Evolutionary conservation across 2,888 invertebrate species (phyloP).

Genomic region (Drosophila meridiana): DNA sequence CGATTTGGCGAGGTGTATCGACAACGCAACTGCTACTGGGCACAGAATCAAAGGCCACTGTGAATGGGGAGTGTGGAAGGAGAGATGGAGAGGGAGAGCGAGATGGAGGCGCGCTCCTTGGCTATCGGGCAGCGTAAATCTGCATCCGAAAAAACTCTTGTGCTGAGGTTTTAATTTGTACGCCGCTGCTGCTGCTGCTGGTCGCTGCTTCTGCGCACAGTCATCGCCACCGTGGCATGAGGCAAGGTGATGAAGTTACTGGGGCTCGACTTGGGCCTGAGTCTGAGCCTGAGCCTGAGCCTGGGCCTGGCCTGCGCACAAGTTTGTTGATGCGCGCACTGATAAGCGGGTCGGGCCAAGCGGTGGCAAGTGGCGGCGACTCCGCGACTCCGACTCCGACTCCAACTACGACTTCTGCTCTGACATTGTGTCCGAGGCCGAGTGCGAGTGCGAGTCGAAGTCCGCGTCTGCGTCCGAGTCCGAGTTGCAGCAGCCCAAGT

Average conservation of each 20-base stretch:
- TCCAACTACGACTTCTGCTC: conserved; percentile 36
- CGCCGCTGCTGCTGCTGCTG: conserved; percentile 43
- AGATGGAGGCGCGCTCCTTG: conserved; percentile 32
- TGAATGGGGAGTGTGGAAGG: neutral
- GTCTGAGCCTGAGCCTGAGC: conserved; percentile 4
- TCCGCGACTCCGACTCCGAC: conserved; percentile 30
- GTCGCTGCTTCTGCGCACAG: conserved; percentile 57
- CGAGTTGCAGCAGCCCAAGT: neutral
- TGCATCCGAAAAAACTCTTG: conserved; percentile 68
- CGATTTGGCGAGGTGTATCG: conserved; percentile 84
- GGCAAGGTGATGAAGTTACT: conserved; percentile 76
- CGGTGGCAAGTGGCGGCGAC: conserved; percentile 59
- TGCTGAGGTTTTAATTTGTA: conserved; percentile 82
- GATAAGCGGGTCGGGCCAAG: conserved; percentile 65
- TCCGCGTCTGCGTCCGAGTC: conserved; percentile 4
- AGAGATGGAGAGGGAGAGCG: neutral
- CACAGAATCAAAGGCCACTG: conserved; percentile 67
- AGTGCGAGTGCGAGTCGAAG: neutral
- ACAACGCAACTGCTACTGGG: conserved; percentile 85
- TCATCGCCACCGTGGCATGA: conserved; percentile 38
- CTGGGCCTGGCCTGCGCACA: conserved; percentile 45
- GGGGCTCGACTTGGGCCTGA: conserved; percentile 30
- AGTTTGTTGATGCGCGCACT: conserved; percentile 70
- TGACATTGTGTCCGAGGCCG: conserved; percentile 36
- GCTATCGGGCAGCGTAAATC: conserved; percentile 70